Conservation (phyloP, 2,113 vertebrate species). For the Scopus umbretta region DNA sequence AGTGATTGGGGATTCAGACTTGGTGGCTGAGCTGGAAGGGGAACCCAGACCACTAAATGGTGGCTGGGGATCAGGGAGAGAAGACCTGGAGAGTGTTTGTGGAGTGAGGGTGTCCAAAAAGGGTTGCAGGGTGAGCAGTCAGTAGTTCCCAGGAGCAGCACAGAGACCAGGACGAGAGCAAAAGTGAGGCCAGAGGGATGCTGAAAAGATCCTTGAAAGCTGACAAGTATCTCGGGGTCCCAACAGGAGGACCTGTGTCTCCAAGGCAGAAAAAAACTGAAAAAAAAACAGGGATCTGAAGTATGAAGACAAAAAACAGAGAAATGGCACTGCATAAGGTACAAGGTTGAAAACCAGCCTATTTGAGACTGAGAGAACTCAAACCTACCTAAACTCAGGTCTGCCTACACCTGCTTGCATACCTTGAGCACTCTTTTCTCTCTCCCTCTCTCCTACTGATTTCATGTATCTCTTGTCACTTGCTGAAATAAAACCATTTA, state of each 20-base stretch:
- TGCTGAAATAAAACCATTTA: background rate
- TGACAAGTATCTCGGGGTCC: background rate
- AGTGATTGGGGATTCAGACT: background rate
- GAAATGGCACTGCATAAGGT: background rate
- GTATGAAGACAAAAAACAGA: background rate
- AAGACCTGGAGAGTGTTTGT: background rate
- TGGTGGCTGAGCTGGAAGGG: background rate
- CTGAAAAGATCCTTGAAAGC: background rate
- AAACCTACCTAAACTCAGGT: background rate
- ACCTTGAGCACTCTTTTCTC: background rate
- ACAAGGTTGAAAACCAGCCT: background rate
- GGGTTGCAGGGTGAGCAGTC: background rate
- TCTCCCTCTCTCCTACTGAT: background rate
- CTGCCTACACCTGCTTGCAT: background rate
- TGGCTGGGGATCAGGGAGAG: background rate
- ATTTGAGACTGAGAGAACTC: background rate
- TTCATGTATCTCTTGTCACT: background rate
- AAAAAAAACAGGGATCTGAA: background rate
- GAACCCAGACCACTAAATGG: background rate
- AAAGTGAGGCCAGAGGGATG: background rate
- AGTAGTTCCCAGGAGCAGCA: background rate
- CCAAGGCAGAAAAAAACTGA: too few relatives aligned
- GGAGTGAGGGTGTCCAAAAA: background rate
- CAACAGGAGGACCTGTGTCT: background rate
- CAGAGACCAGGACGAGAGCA: background rate